Evolutionary conservation across 2,797 vertebrate genomes (phyloP).

Genomic region (Notolepis coatsorum): DNA sequence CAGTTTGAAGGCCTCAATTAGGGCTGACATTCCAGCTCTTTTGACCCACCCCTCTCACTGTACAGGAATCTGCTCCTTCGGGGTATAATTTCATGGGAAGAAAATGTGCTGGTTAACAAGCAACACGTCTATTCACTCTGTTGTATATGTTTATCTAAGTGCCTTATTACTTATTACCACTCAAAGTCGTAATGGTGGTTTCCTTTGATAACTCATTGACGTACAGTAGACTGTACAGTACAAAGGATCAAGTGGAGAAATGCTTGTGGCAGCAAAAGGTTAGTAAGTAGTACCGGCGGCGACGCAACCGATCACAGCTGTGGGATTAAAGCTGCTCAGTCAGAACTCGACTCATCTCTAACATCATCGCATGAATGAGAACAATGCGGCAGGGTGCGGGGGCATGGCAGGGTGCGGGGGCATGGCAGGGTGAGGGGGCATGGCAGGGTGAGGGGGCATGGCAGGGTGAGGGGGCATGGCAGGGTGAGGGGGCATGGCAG

Average conservation of each 20-base stretch:
- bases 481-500: not conserved
- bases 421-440: no score
- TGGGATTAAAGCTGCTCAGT: slow-evolving; percentile 26
- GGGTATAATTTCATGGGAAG: slow-evolving; percentile 14
- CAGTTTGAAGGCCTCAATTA: not conserved
- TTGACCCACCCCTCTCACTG: slow-evolving; percentile 25
- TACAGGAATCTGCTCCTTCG: slow-evolving; percentile 30
- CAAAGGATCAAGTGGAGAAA: not conserved
- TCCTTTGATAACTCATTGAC: no score
- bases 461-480: not conserved
- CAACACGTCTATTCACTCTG: slow-evolving; percentile 19
- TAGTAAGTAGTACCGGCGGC: not conserved
- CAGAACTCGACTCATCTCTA: slow-evolving; percentile 42
- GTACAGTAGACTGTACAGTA: not conserved
- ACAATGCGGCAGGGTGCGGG: slow-evolving; percentile 45
- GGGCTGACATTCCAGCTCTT: not conserved
- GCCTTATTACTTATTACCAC: not conserved
- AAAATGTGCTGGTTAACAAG: slow-evolving; percentile 4
- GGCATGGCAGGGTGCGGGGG: no score
- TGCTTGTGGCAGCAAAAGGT: not conserved
- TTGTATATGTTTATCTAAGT: slow-evolving; percentile 22
- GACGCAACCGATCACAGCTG: not conserved
- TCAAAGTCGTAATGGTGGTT: not conserved
- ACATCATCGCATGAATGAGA: slow-evolving; percentile 38
- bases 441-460: no score